These are phyloP conservation scores for Hypocryptadius cinnamomeus DNA, from an alignment of 2,113 vertebrate species.

Conservation along the genomic window DNA sequence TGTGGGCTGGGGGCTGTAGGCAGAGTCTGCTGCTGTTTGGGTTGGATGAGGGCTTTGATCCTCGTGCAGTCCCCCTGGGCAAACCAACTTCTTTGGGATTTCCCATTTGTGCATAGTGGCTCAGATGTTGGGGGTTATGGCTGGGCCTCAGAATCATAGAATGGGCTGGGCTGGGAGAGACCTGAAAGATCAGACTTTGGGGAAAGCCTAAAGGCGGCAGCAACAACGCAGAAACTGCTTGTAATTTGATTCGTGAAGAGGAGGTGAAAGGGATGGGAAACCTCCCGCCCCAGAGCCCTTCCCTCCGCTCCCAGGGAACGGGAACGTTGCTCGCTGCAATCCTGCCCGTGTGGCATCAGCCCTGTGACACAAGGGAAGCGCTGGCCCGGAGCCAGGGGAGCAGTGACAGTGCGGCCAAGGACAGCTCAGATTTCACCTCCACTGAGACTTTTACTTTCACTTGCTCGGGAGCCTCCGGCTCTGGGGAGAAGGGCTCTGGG, in stretches of 20 bases:
- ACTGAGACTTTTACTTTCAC: neutral
- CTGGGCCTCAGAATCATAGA: neutral
- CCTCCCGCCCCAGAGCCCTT: neutral
- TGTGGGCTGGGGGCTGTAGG: rapidly evolving
- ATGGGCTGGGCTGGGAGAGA: neutral
- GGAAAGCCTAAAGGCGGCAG: neutral
- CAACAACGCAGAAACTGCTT: neutral
- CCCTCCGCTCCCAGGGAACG: neutral
- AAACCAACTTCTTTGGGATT: neutral
- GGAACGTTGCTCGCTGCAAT: neutral
- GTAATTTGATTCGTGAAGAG: rapidly evolving
- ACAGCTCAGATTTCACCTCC: neutral
- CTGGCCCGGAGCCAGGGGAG: neutral
- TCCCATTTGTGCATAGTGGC: neutral
- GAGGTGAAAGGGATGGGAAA: neutral
- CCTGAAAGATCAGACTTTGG: neutral
- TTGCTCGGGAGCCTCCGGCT: neutral
- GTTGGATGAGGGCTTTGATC: neutral
- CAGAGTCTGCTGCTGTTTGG: neutral
- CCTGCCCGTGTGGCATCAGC: rapidly evolving
- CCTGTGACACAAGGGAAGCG: rapidly evolving
- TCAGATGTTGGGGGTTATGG: rapidly evolving
- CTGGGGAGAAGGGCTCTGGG: neutral
- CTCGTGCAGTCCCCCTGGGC: rapidly evolving
- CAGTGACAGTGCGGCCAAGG: neutral